A percentile compares a stretch with the other conserved stretches of the same genome.
phyloP scores from a whole-genome alignment of 2,888 invertebrate genomes.

The Eristalis arbustorum region DNA sequence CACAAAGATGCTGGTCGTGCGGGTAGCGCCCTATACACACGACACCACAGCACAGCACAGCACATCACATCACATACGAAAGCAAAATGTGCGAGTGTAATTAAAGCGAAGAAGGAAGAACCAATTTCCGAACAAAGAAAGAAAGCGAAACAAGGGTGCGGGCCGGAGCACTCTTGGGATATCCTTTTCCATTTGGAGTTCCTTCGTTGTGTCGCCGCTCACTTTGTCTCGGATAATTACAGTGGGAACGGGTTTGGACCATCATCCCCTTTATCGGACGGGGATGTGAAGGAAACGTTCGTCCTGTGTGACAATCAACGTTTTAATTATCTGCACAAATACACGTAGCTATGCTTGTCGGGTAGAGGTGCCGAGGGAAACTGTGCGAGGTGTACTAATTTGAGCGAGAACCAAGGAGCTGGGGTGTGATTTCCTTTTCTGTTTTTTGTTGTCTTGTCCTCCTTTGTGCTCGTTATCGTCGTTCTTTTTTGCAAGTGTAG shows the following conservation, averaged over 20 bases:
- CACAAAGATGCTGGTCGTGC: neutral
- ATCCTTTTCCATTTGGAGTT: slow-evolving; percentile 34
- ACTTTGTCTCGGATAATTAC: slow-evolving; percentile 42
- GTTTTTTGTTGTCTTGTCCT: neutral
- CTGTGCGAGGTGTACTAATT: slow-evolving; percentile 45
- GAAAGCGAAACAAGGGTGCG: neutral
- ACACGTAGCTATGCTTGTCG: slow-evolving; percentile 41
- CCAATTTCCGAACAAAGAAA: slow-evolving; percentile 52
- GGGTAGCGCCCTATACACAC: neutral
- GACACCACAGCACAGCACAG: neutral
- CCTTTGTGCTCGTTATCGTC: neutral
- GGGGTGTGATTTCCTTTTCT: slow-evolving; percentile 1
- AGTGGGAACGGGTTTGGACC: slow-evolving; percentile 29
- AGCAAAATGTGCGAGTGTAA: slow-evolving; percentile 53
- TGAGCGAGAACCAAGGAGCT: slow-evolving; percentile 33
- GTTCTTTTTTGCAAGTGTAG: neutral
- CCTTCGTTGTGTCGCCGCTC: neutral
- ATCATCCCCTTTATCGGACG: neutral
- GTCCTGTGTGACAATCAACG: slow-evolving; percentile 63
- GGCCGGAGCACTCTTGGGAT: slow-evolving; percentile 20
- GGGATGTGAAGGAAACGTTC: slow-evolving; percentile 11
- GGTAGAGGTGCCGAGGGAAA: slow-evolving; percentile 20
- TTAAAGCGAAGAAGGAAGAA: slow-evolving; percentile 58
- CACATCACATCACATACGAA: slow-evolving; percentile 13
- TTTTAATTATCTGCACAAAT: slow-evolving; percentile 61